phyloP scores from a whole-genome alignment of 2,797 vertebrate genomes.

The Falco biarmicus region DNA sequence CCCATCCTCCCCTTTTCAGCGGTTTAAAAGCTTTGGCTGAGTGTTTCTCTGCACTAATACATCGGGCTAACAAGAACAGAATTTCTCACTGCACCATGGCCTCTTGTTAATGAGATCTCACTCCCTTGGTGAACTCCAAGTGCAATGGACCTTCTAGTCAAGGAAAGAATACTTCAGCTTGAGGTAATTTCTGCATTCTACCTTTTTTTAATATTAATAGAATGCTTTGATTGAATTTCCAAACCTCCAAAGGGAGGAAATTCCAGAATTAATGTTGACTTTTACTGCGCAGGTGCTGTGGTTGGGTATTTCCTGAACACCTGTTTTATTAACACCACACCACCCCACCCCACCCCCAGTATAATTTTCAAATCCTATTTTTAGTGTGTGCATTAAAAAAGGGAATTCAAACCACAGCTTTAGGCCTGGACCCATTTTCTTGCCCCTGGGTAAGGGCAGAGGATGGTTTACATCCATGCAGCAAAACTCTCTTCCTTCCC shows the following conservation, averaged over 20 bases:
- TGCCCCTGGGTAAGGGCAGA: background rate
- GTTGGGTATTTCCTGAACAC: conserved; percentile 31
- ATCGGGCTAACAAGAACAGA: background rate
- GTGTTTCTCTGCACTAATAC: background rate
- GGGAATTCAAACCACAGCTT: conserved; percentile 20
- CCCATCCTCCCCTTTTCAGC: background rate
- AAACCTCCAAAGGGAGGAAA: conserved; percentile 27
- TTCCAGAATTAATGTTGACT: conserved; percentile 8
- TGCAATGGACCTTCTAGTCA: background rate
- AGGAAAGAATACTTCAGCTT: background rate
- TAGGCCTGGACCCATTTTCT: background rate
- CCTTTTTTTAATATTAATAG: background rate
- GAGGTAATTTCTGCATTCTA: background rate
- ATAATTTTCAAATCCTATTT: conserved; percentile 21
- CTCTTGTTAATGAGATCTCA: background rate
- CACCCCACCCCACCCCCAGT: too few species aligned
- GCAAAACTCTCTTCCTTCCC: background rate
- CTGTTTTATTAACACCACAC: background rate
- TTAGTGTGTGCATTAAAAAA: background rate
- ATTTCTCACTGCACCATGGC: background rate
- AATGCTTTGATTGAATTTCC: conserved; percentile 38
- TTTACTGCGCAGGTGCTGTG: conserved; percentile 24
- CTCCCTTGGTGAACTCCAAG: background rate
- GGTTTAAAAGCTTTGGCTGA: background rate
- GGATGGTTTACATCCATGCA: background rate